Base-by-base conservation (phyloP, 2,888 invertebrate species). In the Julus scandinavius region DNA sequence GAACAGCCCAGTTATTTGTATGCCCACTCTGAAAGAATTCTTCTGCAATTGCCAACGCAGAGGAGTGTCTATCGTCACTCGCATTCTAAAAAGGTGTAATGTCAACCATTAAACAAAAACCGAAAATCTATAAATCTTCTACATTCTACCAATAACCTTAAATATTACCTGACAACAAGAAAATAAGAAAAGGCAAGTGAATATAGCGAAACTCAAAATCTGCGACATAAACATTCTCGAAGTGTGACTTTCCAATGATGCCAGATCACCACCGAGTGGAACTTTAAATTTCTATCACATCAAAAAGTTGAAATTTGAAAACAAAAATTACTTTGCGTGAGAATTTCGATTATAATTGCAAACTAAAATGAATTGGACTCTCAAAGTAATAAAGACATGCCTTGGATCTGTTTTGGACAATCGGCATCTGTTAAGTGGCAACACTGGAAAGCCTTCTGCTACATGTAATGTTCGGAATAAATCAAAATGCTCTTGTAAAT, bases 1-100 rank as follows among this genome's bases (percentile, higher is more conserved):
- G 93, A 17, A 99, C 99, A 0, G 99, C 99, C 99, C 99, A 99
- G 93, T 99, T 99, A 92, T 99, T 99, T 0, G 99, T 98, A 92
- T 99, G 99, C 7, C 86, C 86, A n/a, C 89, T 89, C 40, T 87
- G 41, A 40, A 83, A 88, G 29, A 87, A 87, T n/a, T 87, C 87
- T 49, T 87, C 83, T 3, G 40, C 40, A 45, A 84, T 38, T 5
- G 40, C 84, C 45, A 84, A 1, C 17, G n/a, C 13, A 63, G 84
- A 84, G 45, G 40, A n/a, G n/a, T 63, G 63, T 1, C 20, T 4
- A 17, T 63, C 63, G n/a, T 63, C 1, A 7, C n/a, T n/a, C 63
- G 63, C 63, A 63, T 63, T 63, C 63, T 63, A n/a, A 2, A 63
- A 20, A n/a, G 13, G 17, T n/a, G 2, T 63, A 63, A 63, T 20